Evolutionary conservation across 2,113 vertebrate genomes (phyloP).

Genomic region (Heterochromis multidens): DNA sequence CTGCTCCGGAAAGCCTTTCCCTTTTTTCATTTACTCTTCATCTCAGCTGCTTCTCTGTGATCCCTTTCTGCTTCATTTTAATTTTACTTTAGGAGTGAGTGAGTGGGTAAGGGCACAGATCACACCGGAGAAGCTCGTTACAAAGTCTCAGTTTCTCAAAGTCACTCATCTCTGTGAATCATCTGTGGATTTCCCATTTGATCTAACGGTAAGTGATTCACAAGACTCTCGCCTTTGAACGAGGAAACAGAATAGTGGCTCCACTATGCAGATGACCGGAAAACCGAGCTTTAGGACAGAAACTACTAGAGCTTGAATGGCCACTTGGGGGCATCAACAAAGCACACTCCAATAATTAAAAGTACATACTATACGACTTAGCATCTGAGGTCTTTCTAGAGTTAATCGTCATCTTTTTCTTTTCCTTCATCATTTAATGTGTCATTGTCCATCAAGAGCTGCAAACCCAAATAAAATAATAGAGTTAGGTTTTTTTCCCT

Average conservation of each 20-base stretch:
- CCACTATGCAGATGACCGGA: not conserved
- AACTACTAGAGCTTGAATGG: not conserved
- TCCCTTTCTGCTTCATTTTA: not conserved
- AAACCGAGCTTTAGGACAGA: not conserved
- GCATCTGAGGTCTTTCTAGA: fast-evolving
- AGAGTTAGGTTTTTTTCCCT: not conserved
- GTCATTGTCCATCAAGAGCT: not conserved
- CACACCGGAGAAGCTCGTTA: slow-evolving; percentile 4
- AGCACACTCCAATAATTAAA: not conserved
- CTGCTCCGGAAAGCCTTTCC: not conserved
- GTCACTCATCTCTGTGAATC: slow-evolving; percentile 61
- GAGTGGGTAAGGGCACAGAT: not conserved
- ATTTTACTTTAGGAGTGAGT: not conserved
- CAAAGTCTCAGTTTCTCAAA: slow-evolving; percentile 44
- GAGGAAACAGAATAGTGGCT: not conserved
- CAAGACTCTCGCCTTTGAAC: slow-evolving; percentile 7
- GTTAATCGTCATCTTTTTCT: too few relatives aligned
- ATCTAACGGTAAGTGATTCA: slow-evolving; percentile 57
- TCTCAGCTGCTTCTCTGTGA: not conserved
- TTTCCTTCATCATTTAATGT: not conserved
- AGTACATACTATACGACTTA: not conserved
- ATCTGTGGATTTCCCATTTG: slow-evolving; percentile 60
- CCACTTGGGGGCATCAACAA: not conserved
- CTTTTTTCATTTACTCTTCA: not conserved
- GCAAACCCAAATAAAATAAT: not conserved